Conservation (phyloP, 2,797 vertebrate genomes). For the Falco cherrug region DNA sequence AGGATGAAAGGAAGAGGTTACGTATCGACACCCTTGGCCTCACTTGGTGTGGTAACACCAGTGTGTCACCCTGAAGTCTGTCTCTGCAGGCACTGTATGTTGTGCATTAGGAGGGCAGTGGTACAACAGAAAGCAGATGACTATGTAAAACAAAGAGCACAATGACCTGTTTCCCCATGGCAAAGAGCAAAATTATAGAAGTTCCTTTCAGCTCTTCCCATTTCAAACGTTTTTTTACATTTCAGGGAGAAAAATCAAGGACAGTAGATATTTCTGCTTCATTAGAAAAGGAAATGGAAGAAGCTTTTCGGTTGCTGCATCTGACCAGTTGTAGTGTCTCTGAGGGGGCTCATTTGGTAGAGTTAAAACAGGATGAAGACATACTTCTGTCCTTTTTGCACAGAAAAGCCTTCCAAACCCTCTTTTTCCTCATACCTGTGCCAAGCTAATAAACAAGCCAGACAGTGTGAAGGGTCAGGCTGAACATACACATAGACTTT, state of each 20-base stretch:
- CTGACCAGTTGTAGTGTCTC: not conserved
- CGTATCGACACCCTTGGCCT: not conserved
- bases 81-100: not conserved
- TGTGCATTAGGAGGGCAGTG: not conserved
- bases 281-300: not conserved
- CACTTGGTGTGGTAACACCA: fast-evolving
- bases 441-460: not conserved
- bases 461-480: not conserved
- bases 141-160: not conserved
- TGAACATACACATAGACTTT: not conserved
- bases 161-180: not conserved
- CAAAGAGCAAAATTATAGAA: not conserved
- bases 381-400: not conserved
- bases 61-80: not conserved
- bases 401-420: not conserved
- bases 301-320: not conserved
- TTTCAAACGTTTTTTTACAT: not conserved
- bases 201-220: not conserved
- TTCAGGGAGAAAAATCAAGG: not conserved
- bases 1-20: not conserved
- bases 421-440: not conserved
- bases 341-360: not conserved
- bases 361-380: not conserved
- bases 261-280: not conserved
- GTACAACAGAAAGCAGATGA: not conserved